phyloP scores from a whole-genome alignment of 2,888 invertebrate species.

The Xanthia icteritia region DNA sequence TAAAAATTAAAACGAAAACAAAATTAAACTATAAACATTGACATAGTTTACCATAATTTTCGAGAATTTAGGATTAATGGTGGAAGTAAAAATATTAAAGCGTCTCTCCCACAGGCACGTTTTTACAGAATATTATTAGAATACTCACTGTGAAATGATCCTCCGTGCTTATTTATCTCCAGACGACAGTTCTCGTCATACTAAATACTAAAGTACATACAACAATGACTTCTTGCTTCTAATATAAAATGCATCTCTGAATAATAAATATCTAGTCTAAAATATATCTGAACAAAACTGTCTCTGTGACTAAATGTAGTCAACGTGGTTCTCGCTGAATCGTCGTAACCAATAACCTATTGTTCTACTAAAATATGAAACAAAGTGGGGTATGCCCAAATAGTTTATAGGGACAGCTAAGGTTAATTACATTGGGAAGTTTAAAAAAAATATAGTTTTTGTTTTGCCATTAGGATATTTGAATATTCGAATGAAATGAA shows the following conservation, averaged over 20 bases:
- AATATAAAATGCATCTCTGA: conserved; percentile 15
- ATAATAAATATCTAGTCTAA: neutral
- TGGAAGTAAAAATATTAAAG: no score
- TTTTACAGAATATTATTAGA: neutral
- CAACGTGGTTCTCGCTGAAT: conserved; percentile 3
- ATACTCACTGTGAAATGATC: conserved; percentile 19
- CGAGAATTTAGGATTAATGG: no score
- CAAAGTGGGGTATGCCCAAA: conserved; percentile 20
- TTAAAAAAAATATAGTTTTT: neutral
- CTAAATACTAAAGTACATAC: conserved; percentile 16
- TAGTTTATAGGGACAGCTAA: neutral
- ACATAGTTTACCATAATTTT: no score
- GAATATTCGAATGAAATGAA: neutral
- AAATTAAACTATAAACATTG: no score
- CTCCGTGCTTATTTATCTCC: neutral
- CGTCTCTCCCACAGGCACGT: no score
- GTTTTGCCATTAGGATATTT: neutral
- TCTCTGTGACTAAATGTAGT: neutral
- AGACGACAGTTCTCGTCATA: neutral
- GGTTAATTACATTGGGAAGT: neutral
- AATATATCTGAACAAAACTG: neutral
- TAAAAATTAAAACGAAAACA: no score
- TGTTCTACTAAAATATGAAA: neutral
- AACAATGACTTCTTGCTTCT: neutral
- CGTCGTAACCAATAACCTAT: neutral